Percentiles rank a stretch among this genome's conserved stretches.
Evolutionary conservation across 2,113 vertebrate genomes (phyloP).

Genomic region (Edolisoma coerulescens): DNA sequence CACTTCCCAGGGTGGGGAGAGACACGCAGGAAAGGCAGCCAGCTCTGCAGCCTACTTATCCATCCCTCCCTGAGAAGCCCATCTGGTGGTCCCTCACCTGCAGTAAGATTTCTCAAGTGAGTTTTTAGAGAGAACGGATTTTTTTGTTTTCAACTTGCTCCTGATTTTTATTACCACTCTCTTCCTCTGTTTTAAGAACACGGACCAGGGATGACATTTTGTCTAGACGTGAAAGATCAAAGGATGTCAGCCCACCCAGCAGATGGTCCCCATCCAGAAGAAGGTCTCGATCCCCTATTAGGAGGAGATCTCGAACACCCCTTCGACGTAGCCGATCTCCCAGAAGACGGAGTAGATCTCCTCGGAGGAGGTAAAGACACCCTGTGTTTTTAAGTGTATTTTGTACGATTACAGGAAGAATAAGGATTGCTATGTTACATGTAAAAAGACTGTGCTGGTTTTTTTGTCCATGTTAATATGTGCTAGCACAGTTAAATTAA

Average conservation of each 20-base stretch:
- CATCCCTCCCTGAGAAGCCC: background rate
- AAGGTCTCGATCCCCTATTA: constrained; percentile 82
- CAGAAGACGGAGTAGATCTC: constrained; percentile 87
- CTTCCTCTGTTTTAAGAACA: constrained; percentile 60
- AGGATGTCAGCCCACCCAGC: constrained; percentile 72
- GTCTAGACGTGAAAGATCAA: constrained; percentile 75
- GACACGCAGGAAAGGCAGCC: background rate
- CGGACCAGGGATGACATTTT: constrained; percentile 78
- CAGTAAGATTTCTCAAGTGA: background rate
- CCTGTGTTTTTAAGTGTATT: background rate
- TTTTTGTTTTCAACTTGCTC: background rate
- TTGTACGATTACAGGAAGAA: background rate
- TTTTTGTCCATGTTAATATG: background rate
- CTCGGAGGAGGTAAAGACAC: constrained; percentile 80
- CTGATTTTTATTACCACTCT: background rate
- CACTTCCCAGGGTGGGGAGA: background rate
- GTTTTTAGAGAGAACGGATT: background rate
- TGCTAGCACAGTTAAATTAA: background rate
- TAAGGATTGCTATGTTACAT: background rate
- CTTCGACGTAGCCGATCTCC: constrained; percentile 84
- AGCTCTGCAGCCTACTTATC: background rate
- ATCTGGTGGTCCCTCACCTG: background rate
- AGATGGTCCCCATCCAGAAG: constrained; percentile 79
- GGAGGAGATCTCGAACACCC: constrained; percentile 78
- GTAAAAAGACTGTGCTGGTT: accelerated